Evolutionary conservation across 2,113 vertebrate species (phyloP).

Genomic region (Rhea pennata): DNA sequence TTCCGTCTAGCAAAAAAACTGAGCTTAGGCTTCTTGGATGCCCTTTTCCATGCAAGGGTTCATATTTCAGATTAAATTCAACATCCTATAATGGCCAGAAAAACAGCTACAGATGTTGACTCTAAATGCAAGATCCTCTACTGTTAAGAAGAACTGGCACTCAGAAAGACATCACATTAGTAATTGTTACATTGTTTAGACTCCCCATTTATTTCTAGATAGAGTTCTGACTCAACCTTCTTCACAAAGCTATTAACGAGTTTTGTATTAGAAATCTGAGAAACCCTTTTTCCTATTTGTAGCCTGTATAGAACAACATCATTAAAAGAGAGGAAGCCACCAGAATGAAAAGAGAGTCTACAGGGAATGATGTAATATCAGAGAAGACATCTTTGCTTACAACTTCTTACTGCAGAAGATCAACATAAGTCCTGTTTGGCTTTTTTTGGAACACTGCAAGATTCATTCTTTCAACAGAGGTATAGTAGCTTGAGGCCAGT

Average conservation of each 20-base stretch:
- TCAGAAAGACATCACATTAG: background rate
- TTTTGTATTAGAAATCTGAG: background rate
- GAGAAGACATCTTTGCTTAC: background rate
- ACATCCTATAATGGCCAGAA: background rate
- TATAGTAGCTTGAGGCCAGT: background rate
- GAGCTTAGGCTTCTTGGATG: background rate
- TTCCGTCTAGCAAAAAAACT: background rate
- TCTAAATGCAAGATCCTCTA: background rate
- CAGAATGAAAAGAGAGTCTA: background rate
- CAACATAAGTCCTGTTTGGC: background rate
- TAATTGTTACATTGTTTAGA: background rate
- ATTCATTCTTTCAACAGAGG: background rate
- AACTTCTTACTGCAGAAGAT: background rate
- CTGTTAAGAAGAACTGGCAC: background rate
- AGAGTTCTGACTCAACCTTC: background rate
- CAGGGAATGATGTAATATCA: background rate
- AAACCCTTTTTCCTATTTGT: background rate
- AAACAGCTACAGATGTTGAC: background rate
- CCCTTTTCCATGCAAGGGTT: background rate
- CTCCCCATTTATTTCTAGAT: background rate
- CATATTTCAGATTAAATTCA: background rate
- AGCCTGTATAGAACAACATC: background rate
- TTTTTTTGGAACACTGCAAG: background rate
- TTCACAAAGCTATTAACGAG: background rate
- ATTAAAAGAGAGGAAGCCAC: background rate